Evolutionary conservation across 2,888 invertebrate genomes (phyloP), one percentile per base, ranked within the genome.

Genomic region (Camptogramma bilineatum): DNA sequence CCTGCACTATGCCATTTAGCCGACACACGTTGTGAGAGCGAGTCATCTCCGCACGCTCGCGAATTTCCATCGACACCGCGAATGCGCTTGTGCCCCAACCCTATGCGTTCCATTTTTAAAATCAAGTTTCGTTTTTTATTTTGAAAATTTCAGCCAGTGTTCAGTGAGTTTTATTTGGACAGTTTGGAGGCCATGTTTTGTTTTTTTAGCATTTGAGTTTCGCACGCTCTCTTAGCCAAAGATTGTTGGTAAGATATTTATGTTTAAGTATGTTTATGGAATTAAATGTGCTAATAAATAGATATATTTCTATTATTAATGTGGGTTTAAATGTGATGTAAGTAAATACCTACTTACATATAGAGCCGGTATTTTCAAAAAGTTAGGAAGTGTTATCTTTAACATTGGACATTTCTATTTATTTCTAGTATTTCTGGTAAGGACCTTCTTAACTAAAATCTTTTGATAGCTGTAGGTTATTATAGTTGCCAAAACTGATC

Each of bases 11-110:
- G 89, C 85, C 91, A 91, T 90, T 91, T 90, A 88, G 79, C 80
- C 84, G 83, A 85, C 85, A 84, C 83, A 80, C 91, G 88, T 84
- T 85, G 88, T 72, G 77, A 83, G 77, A 84, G 78, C 81, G 83
- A 86, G 90, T 84, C 86, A 81, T 75, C 77, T 81, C 81, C 81
- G 79, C 71, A 77, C 76, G 76, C 73, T 77, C 75, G 81, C 81
- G 77, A 78, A 79, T 70, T 71, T 60, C 44, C 63, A 72, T 69
- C 66, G 70, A 71, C 52, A 66, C 48, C 58, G 47, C 62, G 55
- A 46, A 44, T 16, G 39, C 48, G 44, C 16, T n/a, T 31, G 48
- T 51, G 42, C 56, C 59, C 28, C 65, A 66, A 66, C 67, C 51
- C 64, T 66, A 53, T 56, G 62, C 73, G 72, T 68, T 65, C 61